A percentile compares a stretch with the other conserved stretches of the same genome.
Evolutionary conservation across 2,888 invertebrate species (phyloP).

Genomic region (Antheraea yamamai): DNA sequence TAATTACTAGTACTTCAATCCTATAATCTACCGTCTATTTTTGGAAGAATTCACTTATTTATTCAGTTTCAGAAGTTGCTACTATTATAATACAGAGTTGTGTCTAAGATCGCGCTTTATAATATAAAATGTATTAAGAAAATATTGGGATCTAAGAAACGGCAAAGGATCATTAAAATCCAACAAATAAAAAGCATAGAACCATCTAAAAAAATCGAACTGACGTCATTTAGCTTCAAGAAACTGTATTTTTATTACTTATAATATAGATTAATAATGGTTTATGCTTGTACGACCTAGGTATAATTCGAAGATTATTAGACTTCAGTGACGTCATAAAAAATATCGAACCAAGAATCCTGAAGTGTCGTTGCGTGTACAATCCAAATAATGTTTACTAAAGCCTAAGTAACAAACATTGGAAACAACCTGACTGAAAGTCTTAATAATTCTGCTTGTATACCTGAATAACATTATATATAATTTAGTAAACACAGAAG

Average conservation of each 20-base stretch:
- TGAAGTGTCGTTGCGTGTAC: background rate
- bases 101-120: background rate
- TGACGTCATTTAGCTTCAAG: no score
- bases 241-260: no score
- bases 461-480: background rate
- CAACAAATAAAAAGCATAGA: no score
- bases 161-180: no score
- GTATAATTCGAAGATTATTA: background rate
- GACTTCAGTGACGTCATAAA: background rate
- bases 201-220: no score
- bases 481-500: background rate
- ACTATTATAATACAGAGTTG: background rate
- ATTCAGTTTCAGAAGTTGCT: background rate
- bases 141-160: background rate
- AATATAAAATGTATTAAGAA: background rate
- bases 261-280: background rate
- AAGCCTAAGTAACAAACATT: background rate
- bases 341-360: background rate
- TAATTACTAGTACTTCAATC: background rate
- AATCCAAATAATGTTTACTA: background rate
- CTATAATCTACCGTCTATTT: background rate
- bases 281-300: background rate
- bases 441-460: background rate
- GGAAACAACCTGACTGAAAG: background rate
- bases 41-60: background rate